Percentiles rank a stretch among this genome's conserved stretches.
These are phyloP conservation scores for Uria lomvia DNA, from an alignment of 2,113 vertebrate species.

Conservation along the genomic window DNA sequence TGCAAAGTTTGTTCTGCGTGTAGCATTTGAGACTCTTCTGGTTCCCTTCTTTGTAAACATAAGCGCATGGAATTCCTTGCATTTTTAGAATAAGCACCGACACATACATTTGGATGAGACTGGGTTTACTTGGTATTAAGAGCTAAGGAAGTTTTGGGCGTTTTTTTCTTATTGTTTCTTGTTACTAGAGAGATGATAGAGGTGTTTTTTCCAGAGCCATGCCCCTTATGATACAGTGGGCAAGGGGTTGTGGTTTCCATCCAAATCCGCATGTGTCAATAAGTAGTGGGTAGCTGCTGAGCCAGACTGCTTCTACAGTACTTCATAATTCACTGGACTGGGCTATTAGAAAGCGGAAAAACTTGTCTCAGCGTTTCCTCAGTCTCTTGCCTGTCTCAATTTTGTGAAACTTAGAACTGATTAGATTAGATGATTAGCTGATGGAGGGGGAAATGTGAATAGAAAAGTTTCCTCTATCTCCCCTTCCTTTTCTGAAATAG, in stretches of 20 bases:
- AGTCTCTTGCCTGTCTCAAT: background rate
- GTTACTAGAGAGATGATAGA: background rate
- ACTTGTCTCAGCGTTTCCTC: background rate
- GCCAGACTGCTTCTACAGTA: background rate
- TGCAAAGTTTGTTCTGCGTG: background rate
- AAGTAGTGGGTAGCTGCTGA: background rate
- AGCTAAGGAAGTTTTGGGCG: background rate
- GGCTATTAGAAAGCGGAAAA: background rate
- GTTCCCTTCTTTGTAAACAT: background rate
- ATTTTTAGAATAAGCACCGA: background rate
- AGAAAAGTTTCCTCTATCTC: background rate
- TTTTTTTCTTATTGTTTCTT: background rate
- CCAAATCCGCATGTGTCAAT: background rate
- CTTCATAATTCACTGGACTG: background rate
- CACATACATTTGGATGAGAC: background rate
- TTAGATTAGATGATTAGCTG: background rate
- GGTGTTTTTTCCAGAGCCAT: background rate
- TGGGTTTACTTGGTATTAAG: background rate
- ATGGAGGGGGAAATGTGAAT: background rate
- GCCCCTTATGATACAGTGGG: background rate
- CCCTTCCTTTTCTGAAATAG: background rate
- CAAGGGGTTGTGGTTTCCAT: background rate
- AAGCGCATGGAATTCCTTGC: background rate
- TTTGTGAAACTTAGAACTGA: background rate
- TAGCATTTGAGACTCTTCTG: background rate